These are phyloP conservation scores for Oophaga sylvatica DNA, from an alignment of 2,797 vertebrate genomes.

Conservation along the genomic window DNA sequence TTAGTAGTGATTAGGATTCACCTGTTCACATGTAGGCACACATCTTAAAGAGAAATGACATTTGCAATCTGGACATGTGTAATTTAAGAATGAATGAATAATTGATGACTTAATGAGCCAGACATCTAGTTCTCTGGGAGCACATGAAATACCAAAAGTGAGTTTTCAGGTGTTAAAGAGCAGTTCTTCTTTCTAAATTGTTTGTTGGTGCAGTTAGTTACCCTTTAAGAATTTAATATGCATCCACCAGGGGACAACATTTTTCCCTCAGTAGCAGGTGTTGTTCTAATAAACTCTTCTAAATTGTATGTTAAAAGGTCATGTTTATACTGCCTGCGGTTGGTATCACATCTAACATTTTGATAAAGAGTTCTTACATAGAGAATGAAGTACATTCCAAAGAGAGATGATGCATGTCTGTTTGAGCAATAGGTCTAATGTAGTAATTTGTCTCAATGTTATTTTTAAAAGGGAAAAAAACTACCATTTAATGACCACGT, in stretches of 20 bases:
- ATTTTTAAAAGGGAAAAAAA: background rate
- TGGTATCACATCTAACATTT: constrained; percentile 39
- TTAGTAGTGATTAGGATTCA: background rate
- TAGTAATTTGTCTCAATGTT: background rate
- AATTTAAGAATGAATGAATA: background rate
- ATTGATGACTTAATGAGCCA: background rate
- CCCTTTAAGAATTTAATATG: constrained; percentile 38
- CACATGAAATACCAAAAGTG: constrained; percentile 9
- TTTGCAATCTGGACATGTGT: background rate
- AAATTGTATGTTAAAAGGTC: constrained; percentile 48
- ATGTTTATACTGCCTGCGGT: constrained; percentile 40
- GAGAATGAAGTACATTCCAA: background rate
- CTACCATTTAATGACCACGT: background rate
- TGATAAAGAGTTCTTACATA: constrained; percentile 17
- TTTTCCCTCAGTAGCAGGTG: constrained; percentile 33
- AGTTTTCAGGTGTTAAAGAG: background rate
- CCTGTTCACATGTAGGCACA: background rate
- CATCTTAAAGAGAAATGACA: background rate
- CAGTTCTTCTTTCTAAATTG: background rate
- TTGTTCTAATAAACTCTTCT: constrained; percentile 35
- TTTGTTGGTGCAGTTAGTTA: constrained; percentile 12
- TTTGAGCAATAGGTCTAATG: background rate
- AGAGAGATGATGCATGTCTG: background rate
- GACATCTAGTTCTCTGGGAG: background rate
- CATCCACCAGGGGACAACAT: constrained; percentile 23